Base-by-base conservation (phyloP, 2,888 invertebrate genomes). In the Tetanocera ferruginea region DNA sequence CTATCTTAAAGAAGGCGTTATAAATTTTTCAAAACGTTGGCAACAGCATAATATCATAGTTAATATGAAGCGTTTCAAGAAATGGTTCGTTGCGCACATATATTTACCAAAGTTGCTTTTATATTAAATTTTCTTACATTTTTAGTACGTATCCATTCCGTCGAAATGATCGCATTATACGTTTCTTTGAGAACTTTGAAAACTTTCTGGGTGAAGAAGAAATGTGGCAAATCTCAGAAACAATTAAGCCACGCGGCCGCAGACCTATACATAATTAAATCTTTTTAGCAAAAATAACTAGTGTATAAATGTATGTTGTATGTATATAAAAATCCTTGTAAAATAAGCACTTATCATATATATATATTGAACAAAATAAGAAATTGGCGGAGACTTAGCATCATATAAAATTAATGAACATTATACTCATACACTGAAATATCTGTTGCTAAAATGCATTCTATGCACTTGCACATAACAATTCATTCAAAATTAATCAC, bases 41-140 rank as follows among this genome's bases (percentile, higher is more conserved):
- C 98, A 99, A 89, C 98, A 99, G 90, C 98, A 97, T 89, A 96
- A 98, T 88, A 98, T 99, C 82, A 95, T 99, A 87, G 98, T 98
- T 90, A 98, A 98, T 88, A 98, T 99, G 96, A 96, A 98, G 89
- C 93, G 97, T 88, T 98, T 99, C 90, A 97, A 97, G 88, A 97
- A 97, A 92, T 96, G 97, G 98, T 98, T 90, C 25, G 60, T 60
- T 70, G 17, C 19, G 3, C 11, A 69, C 67, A 55, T 28, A 17
- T 14, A 31, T 31, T 4, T 31, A n/a, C 5, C 5, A 23, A 62
- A 31, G 25, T 23, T 6, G 9, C 62, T 43, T 9, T 34, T 28
- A 51, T 11, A 17, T 43, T 70, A 2, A 70, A 37, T 74, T 19
- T 28, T 5, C 37, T 71, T 52, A 52, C 8, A 60, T 17, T 75